Percentiles rank a stretch among this genome's conserved stretches.
phyloP scores from a whole-genome alignment of 2,888 invertebrate species.

The Julus scanicus region DNA sequence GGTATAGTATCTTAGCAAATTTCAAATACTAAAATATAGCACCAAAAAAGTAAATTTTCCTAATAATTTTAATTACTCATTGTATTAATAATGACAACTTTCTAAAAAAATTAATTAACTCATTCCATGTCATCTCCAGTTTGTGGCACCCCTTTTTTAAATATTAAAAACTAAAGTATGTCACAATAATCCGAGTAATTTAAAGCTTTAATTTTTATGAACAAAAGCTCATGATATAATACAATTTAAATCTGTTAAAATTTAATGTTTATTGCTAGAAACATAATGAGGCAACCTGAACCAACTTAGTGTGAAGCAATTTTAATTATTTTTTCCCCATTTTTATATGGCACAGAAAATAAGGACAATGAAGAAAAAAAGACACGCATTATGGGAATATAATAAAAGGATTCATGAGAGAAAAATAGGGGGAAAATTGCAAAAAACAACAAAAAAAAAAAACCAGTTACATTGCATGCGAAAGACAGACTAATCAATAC shows the following conservation, averaged over 20 bases:
- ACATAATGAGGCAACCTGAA: neutral
- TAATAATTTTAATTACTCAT: neutral
- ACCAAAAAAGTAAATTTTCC: too few relatives aligned
- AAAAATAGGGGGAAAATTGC: neutral
- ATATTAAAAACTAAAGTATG: neutral
- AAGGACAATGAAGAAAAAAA: neutral
- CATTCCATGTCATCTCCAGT: neutral
- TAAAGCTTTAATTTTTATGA: neutral
- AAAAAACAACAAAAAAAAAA: too few relatives aligned
- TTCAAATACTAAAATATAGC: too few relatives aligned
- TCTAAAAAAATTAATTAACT: neutral
- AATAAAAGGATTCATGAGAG: neutral
- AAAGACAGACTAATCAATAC: neutral
- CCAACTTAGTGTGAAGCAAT: neutral
- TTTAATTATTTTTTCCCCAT: neutral
- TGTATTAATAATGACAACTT: too few relatives aligned
- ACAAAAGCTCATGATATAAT: neutral
- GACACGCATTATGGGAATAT: neutral
- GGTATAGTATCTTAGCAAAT: too few relatives aligned
- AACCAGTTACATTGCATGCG: neutral
- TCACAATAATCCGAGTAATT: neutral
- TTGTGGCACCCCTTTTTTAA: neutral
- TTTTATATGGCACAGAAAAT: conserved; percentile 1
- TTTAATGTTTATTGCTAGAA: neutral
- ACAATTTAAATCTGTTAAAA: neutral